Evolutionary conservation across 2,113 vertebrate genomes (phyloP), one percentile per base, ranked within the genome.

Genomic region (Myrmophylax atrothorax): DNA sequence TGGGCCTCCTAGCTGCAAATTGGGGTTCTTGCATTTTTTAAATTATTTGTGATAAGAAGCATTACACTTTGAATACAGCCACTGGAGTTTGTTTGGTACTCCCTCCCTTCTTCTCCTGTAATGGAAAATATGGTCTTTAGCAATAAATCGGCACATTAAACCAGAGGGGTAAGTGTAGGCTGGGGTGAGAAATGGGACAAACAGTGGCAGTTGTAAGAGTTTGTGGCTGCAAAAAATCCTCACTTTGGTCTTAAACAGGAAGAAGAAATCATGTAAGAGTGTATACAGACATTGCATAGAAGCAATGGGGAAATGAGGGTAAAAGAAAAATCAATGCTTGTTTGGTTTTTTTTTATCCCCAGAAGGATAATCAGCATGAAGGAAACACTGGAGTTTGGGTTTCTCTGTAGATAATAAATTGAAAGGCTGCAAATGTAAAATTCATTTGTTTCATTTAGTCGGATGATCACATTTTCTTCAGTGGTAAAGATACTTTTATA

Each of bases 1-100:
- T 98, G 97, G 95, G 97, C 97, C 96, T 97, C 96, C 97, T 97
- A 97, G 96, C 97, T 97, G 97, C 97, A 97, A 97, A 97, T 97
- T 97, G 97, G 91, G 97, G 97, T 97, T 96, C 93, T 94, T 98
- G 97, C 93, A 97, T 97, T 97, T 98, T 97, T 96, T 64, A 93
- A 91, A 97, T 98, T 97, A 97, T 96, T 97, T 75, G 55, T 96
- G 96, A 98, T 97, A 97, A 97, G 98, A 92, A 97, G 91, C 95
- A 97, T 96, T 97, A 96, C 96, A 64, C 94, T 95, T 96, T 97
- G 94, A 97, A 97, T 98, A 33, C 93, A 94, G 90, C 47, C 89
- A 90, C 84, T 95, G 89, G 96, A 96, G 97, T 98, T 97, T 96
- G 92, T 95, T 95, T 95, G 91, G 81, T 91, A 84, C 85, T 93